Evolutionary conservation across 1,140 invertebrate species (phyloP).

Genomic region (Akabosia matsudoensis): DNA sequence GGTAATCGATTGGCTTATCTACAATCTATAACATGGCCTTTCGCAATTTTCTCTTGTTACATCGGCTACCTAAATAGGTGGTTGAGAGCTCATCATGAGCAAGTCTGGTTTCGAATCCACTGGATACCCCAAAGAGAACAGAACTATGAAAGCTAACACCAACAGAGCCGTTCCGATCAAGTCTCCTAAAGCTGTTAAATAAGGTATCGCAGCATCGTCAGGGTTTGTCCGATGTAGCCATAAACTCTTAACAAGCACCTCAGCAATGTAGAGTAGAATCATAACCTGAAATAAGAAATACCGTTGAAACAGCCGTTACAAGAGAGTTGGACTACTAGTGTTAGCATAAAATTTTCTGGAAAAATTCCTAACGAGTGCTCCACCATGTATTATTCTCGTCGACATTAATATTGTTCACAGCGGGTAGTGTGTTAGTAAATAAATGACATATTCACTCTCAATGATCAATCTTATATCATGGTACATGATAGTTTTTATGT

Average conservation of each 20-base stretch:
- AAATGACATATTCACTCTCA: too few relatives aligned
- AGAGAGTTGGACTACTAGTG: too few relatives aligned
- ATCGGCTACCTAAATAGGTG: not conserved
- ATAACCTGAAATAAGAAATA: constrained; percentile 44
- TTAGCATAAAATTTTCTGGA: too few relatives aligned
- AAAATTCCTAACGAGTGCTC: too few relatives aligned
- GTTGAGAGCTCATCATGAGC: not conserved
- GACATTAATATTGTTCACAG: too few relatives aligned
- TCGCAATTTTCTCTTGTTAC: not conserved
- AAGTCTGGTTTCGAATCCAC: not conserved
- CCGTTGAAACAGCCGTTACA: too few relatives aligned
- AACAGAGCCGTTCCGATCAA: constrained; percentile 61
- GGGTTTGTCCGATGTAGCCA: constrained; percentile 61
- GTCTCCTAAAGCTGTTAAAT: constrained; percentile 66
- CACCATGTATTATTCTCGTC: too few relatives aligned
- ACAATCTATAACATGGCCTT: not conserved
- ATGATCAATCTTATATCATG: too few relatives aligned
- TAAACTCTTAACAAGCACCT: constrained; percentile 58
- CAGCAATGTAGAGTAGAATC: constrained; percentile 53
- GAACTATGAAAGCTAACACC: constrained; percentile 43
- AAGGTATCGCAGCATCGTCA: constrained; percentile 65
- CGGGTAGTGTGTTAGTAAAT: too few relatives aligned
- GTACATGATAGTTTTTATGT: too few relatives aligned
- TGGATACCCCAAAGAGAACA: not conserved
- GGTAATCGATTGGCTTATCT: too few relatives aligned